Base-by-base conservation (phyloP, 2,113 vertebrate species). In the Callipepla californica region DNA sequence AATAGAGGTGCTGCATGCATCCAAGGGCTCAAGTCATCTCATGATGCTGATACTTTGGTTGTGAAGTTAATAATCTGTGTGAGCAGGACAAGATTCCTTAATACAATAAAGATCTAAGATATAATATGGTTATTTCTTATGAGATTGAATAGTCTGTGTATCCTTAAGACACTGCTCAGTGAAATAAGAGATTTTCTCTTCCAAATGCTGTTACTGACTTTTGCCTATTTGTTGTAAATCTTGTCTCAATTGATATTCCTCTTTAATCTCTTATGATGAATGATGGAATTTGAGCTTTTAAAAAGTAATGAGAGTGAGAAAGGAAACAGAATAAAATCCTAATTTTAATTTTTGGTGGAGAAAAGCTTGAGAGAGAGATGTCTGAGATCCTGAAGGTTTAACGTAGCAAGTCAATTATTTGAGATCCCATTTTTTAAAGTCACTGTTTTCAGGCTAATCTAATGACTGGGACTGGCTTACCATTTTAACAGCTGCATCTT, bases 401-500 rank as follows among this genome's bases (percentile, higher is more conserved):
- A 57, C 30, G 28, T 67, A 58, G 50, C 51, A 82, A 59, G 16
- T 88, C 73, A 80, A 4, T 28, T 77, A 74, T 80, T 62, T 91
- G 79, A 86, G 80, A 30, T 77, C 73, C 28, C 45, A 38, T 50
- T 85, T 92, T 87, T 90, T 50, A 89, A 53, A 91, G 70, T 59
- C 59, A 30, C 38, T n/a, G 13, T 90, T 92, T 94, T 44, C 47
- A 74, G 82, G 14, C 81, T 89, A 90, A 91, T 92, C 68, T 80
- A 72, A 87, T 80, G 84, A 76, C 87, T 59, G 77, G 63, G 32
- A 68, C 82, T 83, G 80, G 61, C 38, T 95, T 94, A 63, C 59
- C 68, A 51, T 90, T 92, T 93, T 77, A 94, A 85, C 88, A 91
- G 40, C 85, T 89, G 90, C 80, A 82, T 85, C 92, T 81, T 69